Conservation (phyloP, 2,113 vertebrate species). For the Felis chaus region DNA sequence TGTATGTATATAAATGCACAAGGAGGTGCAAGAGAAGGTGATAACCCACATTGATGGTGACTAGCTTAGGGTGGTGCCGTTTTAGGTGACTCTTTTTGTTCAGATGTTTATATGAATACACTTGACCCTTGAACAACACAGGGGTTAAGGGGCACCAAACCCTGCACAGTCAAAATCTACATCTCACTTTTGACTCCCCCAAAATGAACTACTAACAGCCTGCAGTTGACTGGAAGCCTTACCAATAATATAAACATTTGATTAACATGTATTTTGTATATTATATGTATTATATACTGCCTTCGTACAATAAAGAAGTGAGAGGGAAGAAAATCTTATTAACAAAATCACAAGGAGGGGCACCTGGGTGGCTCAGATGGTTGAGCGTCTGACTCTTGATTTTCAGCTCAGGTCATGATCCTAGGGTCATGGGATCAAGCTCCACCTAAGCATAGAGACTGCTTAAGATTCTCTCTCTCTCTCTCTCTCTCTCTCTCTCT, state of each 20-base stretch:
- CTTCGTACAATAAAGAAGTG: background rate
- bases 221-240: background rate
- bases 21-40: background rate
- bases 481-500: too few relatives aligned
- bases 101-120: background rate
- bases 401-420: too few relatives aligned
- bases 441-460: too few relatives aligned
- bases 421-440: too few relatives aligned
- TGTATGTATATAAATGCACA: fast-evolving
- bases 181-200: background rate
- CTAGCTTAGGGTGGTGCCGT: background rate
- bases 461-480: too few relatives aligned
- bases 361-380: too few relatives aligned
- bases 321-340: background rate
- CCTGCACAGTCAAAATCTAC: background rate
- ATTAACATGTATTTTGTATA: background rate
- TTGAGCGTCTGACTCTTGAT: too few relatives aligned
- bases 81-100: background rate
- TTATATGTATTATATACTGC: background rate
- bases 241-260: background rate
- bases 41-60: too few relatives aligned
- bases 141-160: background rate
- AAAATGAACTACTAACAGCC: background rate
- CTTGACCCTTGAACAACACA: background rate
- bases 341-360: background rate